A percentile compares a stretch with the other conserved stretches of the same genome.
These are phyloP conservation scores for Diphyllodes magnificus DNA, from an alignment of 2,113 vertebrate species.

Conservation along the genomic window DNA sequence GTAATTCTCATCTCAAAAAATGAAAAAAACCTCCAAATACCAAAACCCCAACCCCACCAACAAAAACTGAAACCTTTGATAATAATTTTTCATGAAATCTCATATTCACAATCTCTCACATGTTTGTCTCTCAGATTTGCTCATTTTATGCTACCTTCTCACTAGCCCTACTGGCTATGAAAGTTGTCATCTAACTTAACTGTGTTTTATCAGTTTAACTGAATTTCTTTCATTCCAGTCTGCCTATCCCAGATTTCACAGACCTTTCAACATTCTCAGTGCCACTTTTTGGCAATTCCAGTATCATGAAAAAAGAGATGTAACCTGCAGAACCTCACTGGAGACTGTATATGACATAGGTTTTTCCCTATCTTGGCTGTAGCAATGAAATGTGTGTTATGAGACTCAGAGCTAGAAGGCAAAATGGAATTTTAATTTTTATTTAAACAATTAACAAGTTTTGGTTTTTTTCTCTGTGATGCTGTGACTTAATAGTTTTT, in stretches of 20 bases:
- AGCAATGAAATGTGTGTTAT: background rate
- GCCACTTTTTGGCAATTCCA: background rate
- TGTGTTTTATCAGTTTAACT: background rate
- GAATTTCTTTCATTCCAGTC: background rate
- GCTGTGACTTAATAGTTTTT: background rate
- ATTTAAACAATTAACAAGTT: background rate
- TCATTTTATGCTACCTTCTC: background rate
- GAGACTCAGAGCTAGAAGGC: background rate
- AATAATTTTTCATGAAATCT: background rate
- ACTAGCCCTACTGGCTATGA: background rate
- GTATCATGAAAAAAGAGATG: background rate
- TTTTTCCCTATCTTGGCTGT: background rate
- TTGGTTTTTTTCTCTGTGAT: background rate
- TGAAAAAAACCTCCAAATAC: rapidly evolving
- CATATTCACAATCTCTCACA: background rate
- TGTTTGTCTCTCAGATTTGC: background rate
- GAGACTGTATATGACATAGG: background rate
- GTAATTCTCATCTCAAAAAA: background rate
- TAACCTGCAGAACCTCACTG: background rate
- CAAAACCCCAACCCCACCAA: rapidly evolving
- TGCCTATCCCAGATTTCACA: background rate
- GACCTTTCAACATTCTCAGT: background rate
- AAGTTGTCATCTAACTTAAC: background rate
- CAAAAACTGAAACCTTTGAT: background rate
- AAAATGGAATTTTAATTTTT: background rate